Evolutionary conservation across 92 coral and sea anemone genomes (phyloP), one percentile per base, ranked within the genome.

Genomic region (Porites rus): DNA sequence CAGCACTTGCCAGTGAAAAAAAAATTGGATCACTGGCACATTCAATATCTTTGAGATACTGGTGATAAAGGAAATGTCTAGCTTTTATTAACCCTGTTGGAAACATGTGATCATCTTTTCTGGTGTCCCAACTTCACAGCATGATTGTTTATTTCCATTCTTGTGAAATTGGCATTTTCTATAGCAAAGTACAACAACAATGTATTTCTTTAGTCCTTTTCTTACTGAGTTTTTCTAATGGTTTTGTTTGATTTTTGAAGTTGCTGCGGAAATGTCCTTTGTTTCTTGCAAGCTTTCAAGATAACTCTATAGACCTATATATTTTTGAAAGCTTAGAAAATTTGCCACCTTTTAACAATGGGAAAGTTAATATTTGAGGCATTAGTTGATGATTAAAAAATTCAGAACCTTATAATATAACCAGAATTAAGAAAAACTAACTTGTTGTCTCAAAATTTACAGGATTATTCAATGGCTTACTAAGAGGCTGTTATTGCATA

Each of bases 51-150:
- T 73, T 25, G 9, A 91, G 84, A 64, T 91, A 82, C 75, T 91
- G 71, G 67, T 91, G 86, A 24, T 87, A 79, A 24, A 91, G 75
- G 79, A 91, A 91, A 16, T 76, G 79, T 58, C 69, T 88, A 11
- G 92, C 92, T 74, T 84, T 84, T 22, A 78, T 65, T 72, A 72
- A 83, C 56, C 67, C 76, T 31, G 80, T 72, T 54, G 83, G 91
- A 25, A 88, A 84, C 7, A 88, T 74, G 72, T 87, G 91, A 61
- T 87, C 82, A 56, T 87, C 90, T 51, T 56, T 28, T 46, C 81
- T 73, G 67, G 77, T 87, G 20, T 87, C 91, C 91, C 24, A 87
- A 69, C 66, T 88, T 82, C 20, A 46, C 7, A 46, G 76, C 64
- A 76, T 88, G 88, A 9, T 53, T 20, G 69, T 82, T 74, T 88